phyloP scores from a whole-genome alignment of 2,113 vertebrate genomes.

The Xiphias gladius region DNA sequence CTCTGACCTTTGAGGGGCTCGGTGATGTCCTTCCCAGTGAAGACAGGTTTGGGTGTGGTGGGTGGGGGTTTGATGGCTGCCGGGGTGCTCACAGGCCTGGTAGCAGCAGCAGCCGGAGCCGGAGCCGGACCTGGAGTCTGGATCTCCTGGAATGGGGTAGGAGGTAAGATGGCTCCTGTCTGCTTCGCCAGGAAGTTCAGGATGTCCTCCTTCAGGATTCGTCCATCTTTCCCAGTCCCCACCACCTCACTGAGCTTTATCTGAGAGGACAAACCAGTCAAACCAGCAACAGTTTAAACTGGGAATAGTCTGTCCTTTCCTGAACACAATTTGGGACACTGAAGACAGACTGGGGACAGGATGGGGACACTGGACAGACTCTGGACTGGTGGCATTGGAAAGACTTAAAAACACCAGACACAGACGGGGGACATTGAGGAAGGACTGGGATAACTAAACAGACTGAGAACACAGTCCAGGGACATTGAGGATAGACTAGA shows the following conservation, averaged over 20 bases:
- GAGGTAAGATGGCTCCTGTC: conserved; percentile 96
- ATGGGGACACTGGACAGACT: not conserved
- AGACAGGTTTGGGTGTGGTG: conserved; percentile 75
- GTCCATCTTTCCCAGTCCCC: conserved; percentile 94
- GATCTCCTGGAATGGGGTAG: conserved; percentile 89
- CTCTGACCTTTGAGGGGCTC: conserved; percentile 93
- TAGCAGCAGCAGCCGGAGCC: not conserved
- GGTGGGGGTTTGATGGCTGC: conserved; percentile 49
- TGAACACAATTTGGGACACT: not conserved
- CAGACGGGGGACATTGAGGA: no score
- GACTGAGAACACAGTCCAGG: no score
- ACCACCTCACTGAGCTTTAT: conserved; percentile 97
- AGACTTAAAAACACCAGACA: no score
- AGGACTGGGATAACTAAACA: no score
- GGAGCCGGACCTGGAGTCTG: conserved; percentile 76
- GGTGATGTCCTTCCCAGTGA: conserved; percentile 90
- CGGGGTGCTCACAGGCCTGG: conserved; percentile 69
- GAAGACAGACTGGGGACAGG: not conserved
- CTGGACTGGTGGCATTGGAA: no score
- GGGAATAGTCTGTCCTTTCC: no score
- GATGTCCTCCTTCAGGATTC: conserved; percentile 98
- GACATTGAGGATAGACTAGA: not conserved
- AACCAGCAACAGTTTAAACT: not conserved
- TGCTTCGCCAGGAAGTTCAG: conserved; percentile 94
- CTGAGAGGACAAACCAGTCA: conserved; percentile 77